A percentile compares a stretch with the other conserved stretches of the same genome.
Evolutionary conservation across 2,888 invertebrate species (phyloP).

Genomic region (Trichogramma dendrolimi): DNA sequence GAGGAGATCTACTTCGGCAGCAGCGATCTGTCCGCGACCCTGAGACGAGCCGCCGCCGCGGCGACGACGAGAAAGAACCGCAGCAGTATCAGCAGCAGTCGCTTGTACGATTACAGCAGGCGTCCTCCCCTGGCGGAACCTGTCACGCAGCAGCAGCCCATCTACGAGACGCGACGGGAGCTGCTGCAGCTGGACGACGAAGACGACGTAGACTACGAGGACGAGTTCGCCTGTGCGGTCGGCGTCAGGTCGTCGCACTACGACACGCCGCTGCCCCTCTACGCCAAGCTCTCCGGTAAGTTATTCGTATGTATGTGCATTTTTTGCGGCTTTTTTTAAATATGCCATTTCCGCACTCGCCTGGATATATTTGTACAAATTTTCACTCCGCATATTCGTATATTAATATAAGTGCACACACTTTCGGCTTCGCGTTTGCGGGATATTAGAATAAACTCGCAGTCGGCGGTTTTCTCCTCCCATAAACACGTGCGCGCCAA

Average conservation of each 20-base stretch:
- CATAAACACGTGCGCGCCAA: too few relatives aligned
- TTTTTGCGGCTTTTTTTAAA: too few relatives aligned
- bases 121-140: neutral
- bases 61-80: neutral
- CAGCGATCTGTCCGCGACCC: conserved; percentile 4
- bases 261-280: conserved; percentile 28
- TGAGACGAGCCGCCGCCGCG: neutral
- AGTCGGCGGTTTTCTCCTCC: too few relatives aligned
- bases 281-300: conserved; percentile 37
- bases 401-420: too few relatives aligned
- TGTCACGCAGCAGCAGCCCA: conserved; percentile 34
- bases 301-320: neutral
- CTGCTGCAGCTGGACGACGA: conserved; percentile 2
- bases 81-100: conserved; percentile 32
- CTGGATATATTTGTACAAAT: too few relatives aligned
- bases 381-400: too few relatives aligned
- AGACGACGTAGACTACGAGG: too few relatives aligned
- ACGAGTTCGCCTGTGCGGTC: too few relatives aligned
- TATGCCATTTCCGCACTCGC: too few relatives aligned
- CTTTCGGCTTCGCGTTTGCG: too few relatives aligned
- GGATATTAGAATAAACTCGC: too few relatives aligned
- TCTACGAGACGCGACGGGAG: conserved; percentile 40
- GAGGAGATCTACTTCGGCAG: conserved; percentile 42
- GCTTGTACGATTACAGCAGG: conserved; percentile 38
- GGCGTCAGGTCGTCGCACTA: conserved; percentile 21